Base-by-base conservation (phyloP, 1,140 invertebrate species). In the Calliopsis andreniformis region DNA sequence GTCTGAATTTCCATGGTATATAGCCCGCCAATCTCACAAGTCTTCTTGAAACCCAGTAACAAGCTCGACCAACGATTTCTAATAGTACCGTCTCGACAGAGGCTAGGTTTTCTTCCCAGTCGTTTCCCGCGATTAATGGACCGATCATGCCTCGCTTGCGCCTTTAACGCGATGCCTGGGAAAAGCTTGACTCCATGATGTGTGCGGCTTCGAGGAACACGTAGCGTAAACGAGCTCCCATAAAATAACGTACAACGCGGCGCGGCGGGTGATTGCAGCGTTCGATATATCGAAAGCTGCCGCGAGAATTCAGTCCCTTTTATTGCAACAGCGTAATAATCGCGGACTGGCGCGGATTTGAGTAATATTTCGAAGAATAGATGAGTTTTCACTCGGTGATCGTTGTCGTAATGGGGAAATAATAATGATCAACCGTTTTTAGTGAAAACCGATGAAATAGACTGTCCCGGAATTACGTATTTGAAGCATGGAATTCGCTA, bases 231-330 rank as follows among this genome's bases (percentile, higher is more conserved):
- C 61, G 62, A 55, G 51, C 35, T 55, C 20, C 71, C 56, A 39
- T 67, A 30, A 75, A 67, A 67, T 75, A 67, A 75, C 61, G 53
- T 30, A 75, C 62, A 75, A 75, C 67, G 28, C 49, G 32, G 32
- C 30, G 51, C 49, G 32, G 32, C 30, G 51, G 61, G 67, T 75
- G 71, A 75, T 75, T 75, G 71, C 71, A 30, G 20, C 51, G 62
- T 56, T 56, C 62, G 28, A n/a, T 14, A 51, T 67, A 67, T 67
- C 62, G 62, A 55, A 47, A 14, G 39, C 49, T 30, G 18, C 32
- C 18, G 1, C 23, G 69, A 25, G 71, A 64, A 56, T 42, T 25
- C 67, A n/a, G 42, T 16, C 20, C 42, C 53, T 30, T 53, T 72
- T 63, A 63, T 72, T 45, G 58, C 18, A 6, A 18, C 4, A 2